These are phyloP conservation scores for Danaus melanippus DNA, from an alignment of 1,140 invertebrate species.

Conservation along the genomic window DNA sequence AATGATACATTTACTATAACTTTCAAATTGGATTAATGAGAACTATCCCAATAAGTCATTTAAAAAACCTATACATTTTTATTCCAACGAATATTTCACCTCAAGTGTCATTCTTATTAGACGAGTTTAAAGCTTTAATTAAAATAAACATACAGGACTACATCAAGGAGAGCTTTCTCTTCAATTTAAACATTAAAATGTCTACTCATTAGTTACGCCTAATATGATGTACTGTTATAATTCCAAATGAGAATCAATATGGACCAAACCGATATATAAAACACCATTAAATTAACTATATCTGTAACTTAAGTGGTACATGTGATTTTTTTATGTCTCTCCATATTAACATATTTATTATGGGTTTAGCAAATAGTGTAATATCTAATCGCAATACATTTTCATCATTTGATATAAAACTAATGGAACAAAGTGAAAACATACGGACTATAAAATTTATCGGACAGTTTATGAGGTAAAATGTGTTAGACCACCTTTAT, in stretches of 20 bases:
- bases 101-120: constrained; percentile 20
- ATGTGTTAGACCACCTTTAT: constrained; percentile 47
- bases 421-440: constrained; percentile 39
- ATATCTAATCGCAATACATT: no score
- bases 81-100: neutral
- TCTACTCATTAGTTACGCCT: constrained; percentile 27
- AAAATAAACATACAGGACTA: constrained; percentile 26
- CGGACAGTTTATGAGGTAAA: constrained; percentile 33
- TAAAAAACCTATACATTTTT: no score
- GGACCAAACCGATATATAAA: no score
- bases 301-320: no score
- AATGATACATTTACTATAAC: no score
- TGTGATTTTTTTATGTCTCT: no score
- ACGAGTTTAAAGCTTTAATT: constrained; percentile 32
- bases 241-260: constrained; percentile 7
- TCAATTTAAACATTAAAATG: constrained; percentile 32
- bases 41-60: no score
- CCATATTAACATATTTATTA: no score
- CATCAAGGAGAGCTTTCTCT: constrained; percentile 41
- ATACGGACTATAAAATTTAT: constrained; percentile 50
- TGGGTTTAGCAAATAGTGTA: no score
- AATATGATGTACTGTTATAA: constrained; percentile 24
- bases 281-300: no score
- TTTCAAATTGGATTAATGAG: no score
- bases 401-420: no score